Evolutionary conservation across 2,888 invertebrate genomes (phyloP).

Genomic region (Pheosia tremula): DNA sequence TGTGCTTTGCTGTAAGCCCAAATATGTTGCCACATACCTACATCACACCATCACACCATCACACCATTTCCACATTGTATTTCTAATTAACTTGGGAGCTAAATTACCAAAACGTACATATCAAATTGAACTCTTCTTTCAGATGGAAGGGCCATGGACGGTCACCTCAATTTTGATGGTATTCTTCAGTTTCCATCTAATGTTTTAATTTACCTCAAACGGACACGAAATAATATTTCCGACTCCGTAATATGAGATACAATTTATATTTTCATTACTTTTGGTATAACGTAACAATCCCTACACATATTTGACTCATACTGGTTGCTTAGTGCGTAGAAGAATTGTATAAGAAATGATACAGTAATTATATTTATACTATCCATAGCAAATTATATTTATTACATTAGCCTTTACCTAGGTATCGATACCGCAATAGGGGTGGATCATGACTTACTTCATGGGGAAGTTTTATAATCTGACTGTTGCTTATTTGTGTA

Average conservation of each 20-base stretch:
- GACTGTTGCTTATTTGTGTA: constrained; percentile 14
- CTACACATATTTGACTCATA: not conserved
- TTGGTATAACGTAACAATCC: too few relatives aligned
- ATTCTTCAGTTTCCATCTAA: too few relatives aligned
- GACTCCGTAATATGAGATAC: not conserved
- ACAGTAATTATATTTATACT: constrained; percentile 1
- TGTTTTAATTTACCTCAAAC: too few relatives aligned
- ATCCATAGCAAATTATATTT: constrained; percentile 34
- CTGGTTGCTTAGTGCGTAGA: constrained; percentile 7
- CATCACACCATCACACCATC: too few relatives aligned
- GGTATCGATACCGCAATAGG: constrained; percentile 29
- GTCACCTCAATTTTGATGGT: not conserved
- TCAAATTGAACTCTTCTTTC: not conserved
- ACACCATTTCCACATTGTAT: not conserved
- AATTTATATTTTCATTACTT: not conserved
- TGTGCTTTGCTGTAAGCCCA: not conserved
- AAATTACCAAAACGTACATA: too few relatives aligned
- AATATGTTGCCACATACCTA: not conserved
- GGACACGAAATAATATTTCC: not conserved
- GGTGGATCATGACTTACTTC: constrained; percentile 31
- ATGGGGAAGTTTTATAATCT: constrained; percentile 23
- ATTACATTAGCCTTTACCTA: constrained; percentile 20
- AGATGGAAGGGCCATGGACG: not conserved
- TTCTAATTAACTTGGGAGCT: not conserved
- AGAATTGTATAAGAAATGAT: constrained; percentile 1